A percentile compares a stretch with the other conserved stretches of the same genome.
Evolutionary conservation across 92 coral and sea anemone species (phyloP).

Genomic region (Pocillopora grandis): DNA sequence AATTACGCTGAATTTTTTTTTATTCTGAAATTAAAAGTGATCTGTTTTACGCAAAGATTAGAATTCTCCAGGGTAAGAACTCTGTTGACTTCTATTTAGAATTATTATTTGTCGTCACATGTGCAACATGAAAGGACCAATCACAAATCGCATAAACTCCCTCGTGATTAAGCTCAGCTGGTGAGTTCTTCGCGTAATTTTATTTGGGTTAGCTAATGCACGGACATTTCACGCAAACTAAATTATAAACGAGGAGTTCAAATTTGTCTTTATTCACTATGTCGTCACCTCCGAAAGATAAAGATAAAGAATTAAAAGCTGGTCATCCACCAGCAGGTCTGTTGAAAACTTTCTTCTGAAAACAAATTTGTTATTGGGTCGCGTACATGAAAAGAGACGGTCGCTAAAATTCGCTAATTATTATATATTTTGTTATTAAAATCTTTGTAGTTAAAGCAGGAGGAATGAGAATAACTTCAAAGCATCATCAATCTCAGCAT

Average conservation of each 20-base stretch:
- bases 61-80: neutral
- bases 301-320: conserved; percentile 81
- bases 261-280: conserved; percentile 20
- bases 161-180: conserved; percentile 60
- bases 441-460: conserved; percentile 88
- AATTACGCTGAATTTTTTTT: no score
- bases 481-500: conserved; percentile 79
- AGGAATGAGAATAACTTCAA: conserved; percentile 88
- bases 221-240: neutral
- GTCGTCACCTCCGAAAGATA: conserved; percentile 74
- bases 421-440: neutral
- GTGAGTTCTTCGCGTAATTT: neutral
- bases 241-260: conserved; percentile 1
- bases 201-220: neutral
- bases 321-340: conserved; percentile 99
- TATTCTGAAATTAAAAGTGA: neutral
- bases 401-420: no score
- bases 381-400: neutral
- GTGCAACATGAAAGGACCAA: conserved; percentile 11
- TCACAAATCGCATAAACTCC: conserved; percentile 11
- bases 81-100: no score
- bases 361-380: neutral
- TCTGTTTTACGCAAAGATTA: neutral
- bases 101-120: neutral
- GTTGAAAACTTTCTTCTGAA: neutral